Base-by-base conservation (phyloP, 2,797 vertebrate genomes). In the Spondyliosoma cantharus region DNA sequence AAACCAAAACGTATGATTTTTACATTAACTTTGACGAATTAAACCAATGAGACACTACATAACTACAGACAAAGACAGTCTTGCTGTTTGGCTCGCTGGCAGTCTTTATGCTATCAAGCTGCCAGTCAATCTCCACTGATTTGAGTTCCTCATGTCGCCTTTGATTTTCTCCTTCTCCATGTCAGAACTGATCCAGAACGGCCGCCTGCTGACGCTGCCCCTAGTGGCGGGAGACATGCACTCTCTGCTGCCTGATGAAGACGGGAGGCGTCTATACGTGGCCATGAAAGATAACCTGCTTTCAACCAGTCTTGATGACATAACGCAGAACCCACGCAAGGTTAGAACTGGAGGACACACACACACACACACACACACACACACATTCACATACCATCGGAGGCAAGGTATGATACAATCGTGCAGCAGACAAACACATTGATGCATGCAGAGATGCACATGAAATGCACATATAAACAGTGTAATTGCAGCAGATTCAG, bases 221-320 rank as follows among this genome's bases (percentile, higher is more conserved):
- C 81, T 96, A n/a, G 83, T 71, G 76, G 94, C 94, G 0, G 95
- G 94, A 72, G 92, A 96, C 82, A 86, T 96, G 60, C 90, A 95
- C 73, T 94, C 94, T 24, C 78, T 96, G 84, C 85, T 96, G 52
- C 93, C 93, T 0, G 95, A 96, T 2, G 95, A 96, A 80, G 94
- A 96, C 60, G 82, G 89, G 52, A 93, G 89, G 50, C 94, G 87
- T 49, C 92, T 96, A 25, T 96, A 95, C 5, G 95, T 95, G 81
- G 93, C 94, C 86, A 94, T 95, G 92, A 96, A 95, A 90, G 94
- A 96, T 86, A 89, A 92, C 77, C 92, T 96, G 78, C 91, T 96
- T 75, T 94, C 94, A 24, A 93, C 93, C 57, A 95, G 92, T 74
- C 89, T 96, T 92, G 95, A 96, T 76, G 95, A 96, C 86, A 94